phyloP scores from a whole-genome alignment of 2,113 vertebrate species.

The Gopherus flavomarginatus region DNA sequence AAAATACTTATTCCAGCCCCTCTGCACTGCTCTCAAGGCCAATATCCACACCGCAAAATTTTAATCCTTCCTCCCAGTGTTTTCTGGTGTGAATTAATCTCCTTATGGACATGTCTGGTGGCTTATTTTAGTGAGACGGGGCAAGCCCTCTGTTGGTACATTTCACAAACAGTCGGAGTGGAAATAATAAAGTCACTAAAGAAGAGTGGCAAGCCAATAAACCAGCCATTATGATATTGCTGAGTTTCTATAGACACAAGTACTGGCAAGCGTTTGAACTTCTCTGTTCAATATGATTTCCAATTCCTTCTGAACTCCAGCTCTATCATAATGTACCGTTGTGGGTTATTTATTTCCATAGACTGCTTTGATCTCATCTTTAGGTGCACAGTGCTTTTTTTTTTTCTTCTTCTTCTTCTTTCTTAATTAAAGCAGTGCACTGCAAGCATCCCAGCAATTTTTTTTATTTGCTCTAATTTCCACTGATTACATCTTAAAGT shows the following conservation, averaged over 20 bases:
- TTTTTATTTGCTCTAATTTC: not conserved
- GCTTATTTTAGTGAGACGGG: not conserved
- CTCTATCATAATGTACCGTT: not conserved
- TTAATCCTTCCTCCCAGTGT: not conserved
- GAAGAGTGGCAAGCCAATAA: not conserved
- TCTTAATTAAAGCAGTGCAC: not conserved
- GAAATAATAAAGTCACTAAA: not conserved
- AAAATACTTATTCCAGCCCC: not conserved
- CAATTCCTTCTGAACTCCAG: not conserved
- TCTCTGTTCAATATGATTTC: fast-evolving
- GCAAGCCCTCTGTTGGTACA: not conserved
- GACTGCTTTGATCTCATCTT: not conserved
- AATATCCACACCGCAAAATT: not conserved
- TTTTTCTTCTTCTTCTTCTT: too few species aligned
- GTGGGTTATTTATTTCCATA: not conserved
- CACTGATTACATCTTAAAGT: not conserved
- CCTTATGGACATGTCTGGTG: not conserved
- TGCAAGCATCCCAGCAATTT: not conserved
- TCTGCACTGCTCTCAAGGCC: not conserved
- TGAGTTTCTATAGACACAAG: not conserved
- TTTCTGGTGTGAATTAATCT: not conserved
- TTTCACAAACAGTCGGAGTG: not conserved
- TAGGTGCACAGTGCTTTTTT: not conserved
- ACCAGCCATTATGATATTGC: not conserved
- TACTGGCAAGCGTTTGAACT: not conserved